phyloP scores from a whole-genome alignment of 2,797 vertebrate genomes.

The Petrocephalus schoutedeni region DNA sequence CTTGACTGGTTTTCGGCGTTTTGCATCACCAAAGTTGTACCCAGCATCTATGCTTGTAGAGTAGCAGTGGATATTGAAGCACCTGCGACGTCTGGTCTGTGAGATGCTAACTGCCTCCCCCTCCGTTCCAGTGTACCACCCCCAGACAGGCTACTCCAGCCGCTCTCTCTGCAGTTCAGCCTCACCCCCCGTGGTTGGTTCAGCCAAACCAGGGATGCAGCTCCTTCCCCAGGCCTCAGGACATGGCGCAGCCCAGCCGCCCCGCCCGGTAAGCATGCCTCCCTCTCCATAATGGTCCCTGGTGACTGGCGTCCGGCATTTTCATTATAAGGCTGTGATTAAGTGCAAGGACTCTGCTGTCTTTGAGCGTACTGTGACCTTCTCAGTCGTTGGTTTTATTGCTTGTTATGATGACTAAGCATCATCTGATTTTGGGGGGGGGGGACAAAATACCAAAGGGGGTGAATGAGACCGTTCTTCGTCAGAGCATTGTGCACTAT shows the following conservation, averaged over 20 bases:
- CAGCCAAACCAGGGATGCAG: slow-evolving; percentile 47
- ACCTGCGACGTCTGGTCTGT: background rate
- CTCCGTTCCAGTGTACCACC: slow-evolving; percentile 76
- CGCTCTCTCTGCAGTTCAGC: slow-evolving; percentile 77
- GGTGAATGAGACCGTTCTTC: background rate
- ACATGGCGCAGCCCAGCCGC: slow-evolving; percentile 55
- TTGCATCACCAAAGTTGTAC: background rate
- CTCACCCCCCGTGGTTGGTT: slow-evolving; percentile 59
- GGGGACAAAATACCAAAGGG: background rate
- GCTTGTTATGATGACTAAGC: background rate
- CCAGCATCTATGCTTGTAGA: background rate
- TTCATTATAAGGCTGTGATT: background rate
- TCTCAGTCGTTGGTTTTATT: background rate
- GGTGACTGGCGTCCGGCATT: background rate
- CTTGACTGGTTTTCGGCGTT: background rate
- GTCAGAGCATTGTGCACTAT: background rate
- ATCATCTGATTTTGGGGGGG: background rate
- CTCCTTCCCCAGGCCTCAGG: slow-evolving; percentile 52
- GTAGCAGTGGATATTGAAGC: no score
- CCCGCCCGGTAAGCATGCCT: slow-evolving; percentile 67
- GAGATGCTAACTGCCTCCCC: background rate
- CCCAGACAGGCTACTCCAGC: slow-evolving; percentile 82
- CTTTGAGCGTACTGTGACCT: background rate
- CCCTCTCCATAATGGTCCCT: background rate
- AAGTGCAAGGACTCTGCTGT: background rate